Conservation (phyloP, 2,797 vertebrate genomes). For the Paramormyrops hopkinsi region DNA sequence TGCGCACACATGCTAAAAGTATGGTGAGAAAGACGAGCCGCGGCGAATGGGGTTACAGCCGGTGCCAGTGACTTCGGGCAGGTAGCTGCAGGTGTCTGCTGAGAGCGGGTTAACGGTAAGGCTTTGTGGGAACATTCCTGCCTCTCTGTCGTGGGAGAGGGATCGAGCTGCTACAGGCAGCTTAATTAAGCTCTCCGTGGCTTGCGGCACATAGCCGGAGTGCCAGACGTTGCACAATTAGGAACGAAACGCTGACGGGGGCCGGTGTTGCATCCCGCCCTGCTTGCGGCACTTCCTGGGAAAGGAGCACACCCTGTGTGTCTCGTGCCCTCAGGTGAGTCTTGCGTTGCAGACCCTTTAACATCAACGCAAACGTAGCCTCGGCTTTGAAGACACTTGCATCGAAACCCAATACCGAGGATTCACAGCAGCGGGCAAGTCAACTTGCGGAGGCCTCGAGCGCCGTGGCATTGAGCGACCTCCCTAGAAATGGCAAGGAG, state of each 20-base stretch:
- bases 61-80: background rate
- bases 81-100: slow-evolving; percentile 5
- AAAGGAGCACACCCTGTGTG: background rate
- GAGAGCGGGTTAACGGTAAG: slow-evolving; percentile 11
- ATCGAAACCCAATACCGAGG: background rate
- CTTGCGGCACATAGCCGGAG: slow-evolving; percentile 14
- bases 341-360: background rate
- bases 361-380: background rate
- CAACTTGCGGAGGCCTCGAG: background rate
- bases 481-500: background rate
- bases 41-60: background rate
- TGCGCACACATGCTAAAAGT: background rate
- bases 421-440: background rate
- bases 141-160: slow-evolving; percentile 18
- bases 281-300: background rate
- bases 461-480: background rate
- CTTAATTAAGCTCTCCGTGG: background rate
- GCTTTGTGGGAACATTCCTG: slow-evolving; percentile 23
- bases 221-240: slow-evolving; percentile 33
- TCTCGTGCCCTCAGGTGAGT: background rate
- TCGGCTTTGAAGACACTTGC: background rate
- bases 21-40: background rate
- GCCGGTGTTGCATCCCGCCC: background rate
- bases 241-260: slow-evolving; percentile 15
- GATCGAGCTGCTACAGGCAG: slow-evolving; percentile 17